These are phyloP conservation scores for Irena cyanogastra DNA, from an alignment of 2,113 vertebrate species.

Conservation along the genomic window DNA sequence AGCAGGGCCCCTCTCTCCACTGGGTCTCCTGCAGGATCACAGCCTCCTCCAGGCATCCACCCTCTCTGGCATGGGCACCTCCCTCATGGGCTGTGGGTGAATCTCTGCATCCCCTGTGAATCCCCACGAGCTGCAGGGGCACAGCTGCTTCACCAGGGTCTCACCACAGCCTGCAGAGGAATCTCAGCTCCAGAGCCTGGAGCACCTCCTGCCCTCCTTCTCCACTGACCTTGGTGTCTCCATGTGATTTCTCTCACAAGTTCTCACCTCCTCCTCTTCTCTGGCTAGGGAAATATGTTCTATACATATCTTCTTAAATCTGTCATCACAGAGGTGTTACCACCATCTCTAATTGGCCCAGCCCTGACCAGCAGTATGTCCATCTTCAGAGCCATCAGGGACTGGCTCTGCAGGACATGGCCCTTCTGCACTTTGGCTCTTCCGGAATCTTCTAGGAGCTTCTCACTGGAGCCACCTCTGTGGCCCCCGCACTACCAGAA, in stretches of 20 bases:
- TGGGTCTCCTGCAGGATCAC: neutral
- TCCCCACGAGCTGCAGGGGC: neutral
- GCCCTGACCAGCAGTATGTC: neutral
- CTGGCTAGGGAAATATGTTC: too few species aligned
- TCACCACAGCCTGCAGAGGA: too few species aligned
- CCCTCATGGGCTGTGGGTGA: rapidly evolving
- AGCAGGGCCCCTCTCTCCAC: neutral
- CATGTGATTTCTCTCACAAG: neutral
- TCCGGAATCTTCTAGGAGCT: neutral
- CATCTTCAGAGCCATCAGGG: neutral
- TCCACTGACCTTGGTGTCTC: neutral
- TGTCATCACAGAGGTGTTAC: neutral
- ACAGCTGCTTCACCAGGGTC: neutral
- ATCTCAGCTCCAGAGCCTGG: rapidly evolving
- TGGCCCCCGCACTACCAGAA: rapidly evolving
- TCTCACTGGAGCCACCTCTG: neutral
- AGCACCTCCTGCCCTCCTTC: neutral
- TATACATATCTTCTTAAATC: too few species aligned
- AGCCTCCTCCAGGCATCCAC: neutral
- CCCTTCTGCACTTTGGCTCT: too few species aligned
- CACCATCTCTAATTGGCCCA: rapidly evolving
- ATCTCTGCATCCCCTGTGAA: neutral
- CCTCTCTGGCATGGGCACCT: rapidly evolving
- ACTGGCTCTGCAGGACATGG: rapidly evolving
- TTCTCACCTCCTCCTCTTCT: neutral